phyloP scores from a whole-genome alignment of 2,797 vertebrate genomes.

The Girardinus metallicus region DNA sequence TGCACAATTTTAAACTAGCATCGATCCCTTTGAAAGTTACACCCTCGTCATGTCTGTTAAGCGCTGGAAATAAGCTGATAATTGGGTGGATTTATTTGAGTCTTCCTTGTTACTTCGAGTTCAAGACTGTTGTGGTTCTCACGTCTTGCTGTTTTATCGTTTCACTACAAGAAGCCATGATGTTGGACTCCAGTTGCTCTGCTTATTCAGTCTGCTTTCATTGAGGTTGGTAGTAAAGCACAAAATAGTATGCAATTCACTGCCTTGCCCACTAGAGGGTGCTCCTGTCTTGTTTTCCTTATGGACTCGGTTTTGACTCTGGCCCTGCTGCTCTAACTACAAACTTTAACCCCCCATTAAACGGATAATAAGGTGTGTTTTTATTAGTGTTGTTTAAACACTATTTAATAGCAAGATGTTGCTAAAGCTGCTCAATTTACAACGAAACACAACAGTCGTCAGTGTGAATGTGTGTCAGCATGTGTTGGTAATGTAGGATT shows the following conservation, averaged over 20 bases:
- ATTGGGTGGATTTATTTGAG: constrained; percentile 20
- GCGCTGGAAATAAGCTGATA: neutral
- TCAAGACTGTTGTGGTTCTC: constrained; percentile 25
- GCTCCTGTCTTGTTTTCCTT: constrained; percentile 48
- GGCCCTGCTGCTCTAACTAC: constrained; percentile 13
- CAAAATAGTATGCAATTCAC: constrained; percentile 74
- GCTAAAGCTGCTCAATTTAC: constrained; percentile 18
- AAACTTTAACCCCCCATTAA: constrained; percentile 32
- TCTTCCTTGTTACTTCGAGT: constrained; percentile 27
- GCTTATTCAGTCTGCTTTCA: constrained; percentile 19
- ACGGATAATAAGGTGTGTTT: constrained; percentile 12
- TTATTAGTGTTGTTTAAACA: constrained; percentile 39
- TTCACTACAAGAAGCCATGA: constrained; percentile 24
- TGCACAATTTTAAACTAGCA: neutral
- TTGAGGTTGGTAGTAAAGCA: constrained; percentile 59
- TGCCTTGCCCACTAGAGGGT: constrained; percentile 73
- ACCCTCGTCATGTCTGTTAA: neutral
- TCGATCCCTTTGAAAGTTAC: constrained; percentile 13
- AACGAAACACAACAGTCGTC: constrained; percentile 28
- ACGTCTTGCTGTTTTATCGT: neutral
- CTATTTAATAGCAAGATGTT: constrained; percentile 5
- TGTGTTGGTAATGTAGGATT: constrained; percentile 43
- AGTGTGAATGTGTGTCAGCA: constrained; percentile 53
- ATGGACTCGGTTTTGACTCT: constrained; percentile 5
- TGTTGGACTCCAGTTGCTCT: constrained; percentile 15